Conservation (phyloP, 2,888 invertebrate genomes). For the Labia minor region DNA sequence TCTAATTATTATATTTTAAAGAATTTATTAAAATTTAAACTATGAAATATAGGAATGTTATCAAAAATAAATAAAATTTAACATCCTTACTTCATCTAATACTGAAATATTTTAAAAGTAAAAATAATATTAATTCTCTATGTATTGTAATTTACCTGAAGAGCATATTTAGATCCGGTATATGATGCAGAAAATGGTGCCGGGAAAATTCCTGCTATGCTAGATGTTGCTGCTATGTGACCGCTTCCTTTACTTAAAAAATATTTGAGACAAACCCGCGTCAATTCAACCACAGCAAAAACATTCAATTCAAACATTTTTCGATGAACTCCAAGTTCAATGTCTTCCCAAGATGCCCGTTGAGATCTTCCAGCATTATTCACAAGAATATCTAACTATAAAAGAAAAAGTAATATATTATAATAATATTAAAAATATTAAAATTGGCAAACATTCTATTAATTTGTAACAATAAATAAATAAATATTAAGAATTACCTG, state of each 20-base stretch:
- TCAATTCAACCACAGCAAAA: conserved; percentile 57
- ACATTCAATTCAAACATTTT: conserved; percentile 69
- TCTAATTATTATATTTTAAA: conserved; percentile 5
- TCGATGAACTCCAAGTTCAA: conserved; percentile 57
- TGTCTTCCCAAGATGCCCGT: conserved; percentile 58
- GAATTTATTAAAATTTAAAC: no score
- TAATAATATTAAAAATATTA: conserved; percentile 13
- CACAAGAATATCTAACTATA: conserved; percentile 59
- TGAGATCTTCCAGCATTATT: conserved; percentile 77
- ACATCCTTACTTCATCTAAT: no score
- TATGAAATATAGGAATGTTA: no score
- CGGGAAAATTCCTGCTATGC: conserved; percentile 57
- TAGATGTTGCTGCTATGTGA: conserved; percentile 64
- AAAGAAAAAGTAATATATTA: conserved; percentile 22
- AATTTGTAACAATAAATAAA: not conserved
- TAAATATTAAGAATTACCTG: conserved; percentile 32
- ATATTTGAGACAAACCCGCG: conserved; percentile 55
- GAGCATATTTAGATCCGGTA: conserved; percentile 62
- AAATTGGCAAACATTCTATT: no score
- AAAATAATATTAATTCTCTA: no score
- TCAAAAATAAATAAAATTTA: no score
- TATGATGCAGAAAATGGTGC: conserved; percentile 58
- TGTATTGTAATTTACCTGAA: conserved; percentile 48
- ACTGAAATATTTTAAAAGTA: no score
- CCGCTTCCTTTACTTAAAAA: conserved; percentile 46